Evolutionary conservation across 2,888 invertebrate species (phyloP).

Genomic region (Colletes collaris): DNA sequence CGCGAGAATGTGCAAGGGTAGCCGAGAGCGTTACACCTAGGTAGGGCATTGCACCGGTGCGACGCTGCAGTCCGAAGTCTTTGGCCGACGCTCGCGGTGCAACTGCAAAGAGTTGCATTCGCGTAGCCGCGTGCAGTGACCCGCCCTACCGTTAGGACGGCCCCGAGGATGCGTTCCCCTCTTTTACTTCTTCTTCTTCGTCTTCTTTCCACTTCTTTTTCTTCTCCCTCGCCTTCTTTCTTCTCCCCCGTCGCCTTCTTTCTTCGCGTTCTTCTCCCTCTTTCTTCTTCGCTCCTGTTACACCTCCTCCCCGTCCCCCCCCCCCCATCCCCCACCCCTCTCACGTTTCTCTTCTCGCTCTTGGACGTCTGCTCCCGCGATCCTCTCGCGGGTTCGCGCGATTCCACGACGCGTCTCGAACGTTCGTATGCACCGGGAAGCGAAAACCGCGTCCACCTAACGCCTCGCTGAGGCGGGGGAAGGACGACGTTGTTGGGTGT

Average conservation of each 20-base stretch:
- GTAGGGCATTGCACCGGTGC: slow-evolving; percentile 82
- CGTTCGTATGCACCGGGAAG: slow-evolving; percentile 69
- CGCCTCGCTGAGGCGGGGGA: slow-evolving; percentile 16
- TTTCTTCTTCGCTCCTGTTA: neutral
- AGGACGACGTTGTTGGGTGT: slow-evolving; percentile 4
- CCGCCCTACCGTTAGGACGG: slow-evolving; percentile 84
- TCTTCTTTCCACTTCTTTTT: slow-evolving; percentile 34
- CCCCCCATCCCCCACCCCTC: neutral
- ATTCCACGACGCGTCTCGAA: slow-evolving; percentile 47
- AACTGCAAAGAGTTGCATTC: slow-evolving; percentile 76
- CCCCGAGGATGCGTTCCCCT: slow-evolving; percentile 82
- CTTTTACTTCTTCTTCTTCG: slow-evolving; percentile 61
- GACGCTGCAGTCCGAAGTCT: slow-evolving; percentile 71
- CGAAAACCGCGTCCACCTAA: slow-evolving; percentile 65
- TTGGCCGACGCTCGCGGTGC: slow-evolving; percentile 77
- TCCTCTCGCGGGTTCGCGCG: slow-evolving; percentile 27
- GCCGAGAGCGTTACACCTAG: slow-evolving; percentile 80
- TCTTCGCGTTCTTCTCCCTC: neutral
- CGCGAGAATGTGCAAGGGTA: slow-evolving; percentile 75
- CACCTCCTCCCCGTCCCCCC: neutral
- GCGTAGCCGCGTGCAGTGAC: slow-evolving; percentile 82
- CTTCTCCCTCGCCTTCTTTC: slow-evolving; percentile 27
- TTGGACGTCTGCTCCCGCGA: slow-evolving; percentile 18
- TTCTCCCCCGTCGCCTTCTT: slow-evolving; percentile 8
- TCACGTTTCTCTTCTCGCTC: slow-evolving; percentile 11